These are phyloP conservation scores for Exaiptasia diaphana DNA, from an alignment of 64 coral and sea anemone genomes.

Conservation along the genomic window DNA sequence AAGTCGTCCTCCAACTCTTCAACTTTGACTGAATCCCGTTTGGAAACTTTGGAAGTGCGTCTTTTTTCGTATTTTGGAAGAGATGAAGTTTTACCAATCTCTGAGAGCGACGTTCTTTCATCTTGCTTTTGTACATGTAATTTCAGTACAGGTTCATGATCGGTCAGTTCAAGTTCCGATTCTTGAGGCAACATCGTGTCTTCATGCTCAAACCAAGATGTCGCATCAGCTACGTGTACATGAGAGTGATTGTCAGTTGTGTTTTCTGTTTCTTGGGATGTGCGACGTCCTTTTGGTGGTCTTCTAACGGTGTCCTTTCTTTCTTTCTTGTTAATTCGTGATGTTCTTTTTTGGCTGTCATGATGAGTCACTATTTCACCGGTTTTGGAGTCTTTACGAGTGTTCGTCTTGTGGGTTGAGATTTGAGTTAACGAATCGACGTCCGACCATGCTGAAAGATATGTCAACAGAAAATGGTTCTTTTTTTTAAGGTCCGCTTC, in stretches of 20 bases:
- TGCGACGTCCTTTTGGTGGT: slow-evolving; percentile 20
- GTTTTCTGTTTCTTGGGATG: not conserved
- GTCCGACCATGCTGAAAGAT: too few species aligned
- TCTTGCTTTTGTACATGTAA: not conserved
- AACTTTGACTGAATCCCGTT: too few species aligned
- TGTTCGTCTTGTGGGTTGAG: too few species aligned
- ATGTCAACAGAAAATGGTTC: too few species aligned
- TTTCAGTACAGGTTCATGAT: not conserved
- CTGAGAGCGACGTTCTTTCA: not conserved
- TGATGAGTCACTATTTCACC: not conserved
- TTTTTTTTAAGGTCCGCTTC: too few species aligned
- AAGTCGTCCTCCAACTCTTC: not conserved
- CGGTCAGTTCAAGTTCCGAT: not conserved
- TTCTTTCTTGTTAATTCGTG: slow-evolving; percentile 56
- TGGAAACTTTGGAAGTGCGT: not conserved
- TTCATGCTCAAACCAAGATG: not conserved
- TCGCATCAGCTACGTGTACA: not conserved
- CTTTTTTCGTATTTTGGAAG: not conserved
- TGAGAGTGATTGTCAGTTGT: not conserved
- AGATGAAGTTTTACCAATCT: too few species aligned
- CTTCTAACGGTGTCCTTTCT: slow-evolving; percentile 41
- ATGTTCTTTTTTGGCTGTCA: not conserved
- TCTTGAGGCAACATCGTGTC: too few species aligned
- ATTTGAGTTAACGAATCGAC: too few species aligned
- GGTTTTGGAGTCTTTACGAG: not conserved